phyloP scores from a whole-genome alignment of 2,797 vertebrate genomes.

The Micromesistius poutassou region DNA sequence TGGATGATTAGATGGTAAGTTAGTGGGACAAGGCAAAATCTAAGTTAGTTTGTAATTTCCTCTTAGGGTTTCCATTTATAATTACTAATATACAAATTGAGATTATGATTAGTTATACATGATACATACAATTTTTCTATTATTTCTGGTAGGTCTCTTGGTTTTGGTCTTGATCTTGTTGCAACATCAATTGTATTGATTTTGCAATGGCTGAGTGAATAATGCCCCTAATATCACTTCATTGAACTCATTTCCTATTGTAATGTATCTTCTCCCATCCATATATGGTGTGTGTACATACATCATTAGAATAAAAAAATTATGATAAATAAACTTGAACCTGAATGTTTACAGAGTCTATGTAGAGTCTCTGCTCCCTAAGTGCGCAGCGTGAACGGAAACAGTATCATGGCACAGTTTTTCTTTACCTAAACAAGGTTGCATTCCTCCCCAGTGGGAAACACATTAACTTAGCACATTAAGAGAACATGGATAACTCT shows the following conservation, averaged over 20 bases:
- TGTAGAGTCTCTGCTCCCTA: constrained; percentile 25
- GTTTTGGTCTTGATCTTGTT: not conserved
- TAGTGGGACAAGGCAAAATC: not conserved
- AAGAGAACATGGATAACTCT: constrained; percentile 32
- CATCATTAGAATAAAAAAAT: not conserved
- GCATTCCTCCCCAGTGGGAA: constrained; percentile 32
- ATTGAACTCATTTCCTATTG: not conserved
- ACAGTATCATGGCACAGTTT: constrained; percentile 5
- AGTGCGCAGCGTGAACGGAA: constrained; percentile 1
- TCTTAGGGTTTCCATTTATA: not conserved
- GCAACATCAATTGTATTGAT: too few species aligned
- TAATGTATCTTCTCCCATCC: not conserved
- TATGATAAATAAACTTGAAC: not conserved
- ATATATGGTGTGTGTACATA: not conserved
- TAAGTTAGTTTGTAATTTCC: not conserved
- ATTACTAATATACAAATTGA: not conserved
- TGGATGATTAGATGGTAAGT: not conserved
- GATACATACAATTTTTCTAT: not conserved
- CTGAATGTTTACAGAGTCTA: too few species aligned
- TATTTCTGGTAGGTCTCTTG: not conserved
- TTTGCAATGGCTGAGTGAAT: not conserved
- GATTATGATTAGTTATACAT: not conserved
- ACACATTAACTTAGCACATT: constrained; percentile 33
- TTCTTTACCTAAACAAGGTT: constrained; percentile 12
- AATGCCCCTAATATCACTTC: not conserved